Conservation (phyloP, 2,797 vertebrate species). For the Holocentrus rufus region DNA sequence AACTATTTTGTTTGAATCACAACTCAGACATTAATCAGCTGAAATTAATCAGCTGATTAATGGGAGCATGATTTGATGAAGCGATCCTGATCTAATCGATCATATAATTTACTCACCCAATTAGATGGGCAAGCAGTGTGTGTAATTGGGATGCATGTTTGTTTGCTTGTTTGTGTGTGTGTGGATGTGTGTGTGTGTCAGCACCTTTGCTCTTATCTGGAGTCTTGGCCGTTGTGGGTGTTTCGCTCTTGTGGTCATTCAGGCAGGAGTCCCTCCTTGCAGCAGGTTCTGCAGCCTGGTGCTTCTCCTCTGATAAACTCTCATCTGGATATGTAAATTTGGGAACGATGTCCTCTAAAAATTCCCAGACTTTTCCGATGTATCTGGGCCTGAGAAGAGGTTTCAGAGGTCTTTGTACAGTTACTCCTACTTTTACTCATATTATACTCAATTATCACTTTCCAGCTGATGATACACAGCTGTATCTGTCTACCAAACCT, state of each 20-base stretch:
- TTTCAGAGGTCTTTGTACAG: not conserved
- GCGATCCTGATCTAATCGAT: slow-evolving; percentile 44
- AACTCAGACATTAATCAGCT: too few species aligned
- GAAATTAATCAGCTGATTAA: slow-evolving; percentile 15
- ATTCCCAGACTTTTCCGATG: slow-evolving; percentile 83
- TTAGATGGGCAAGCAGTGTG: slow-evolving; percentile 46
- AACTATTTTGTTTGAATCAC: too few species aligned
- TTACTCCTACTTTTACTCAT: too few species aligned
- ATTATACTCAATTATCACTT: too few species aligned
- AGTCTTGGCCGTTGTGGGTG: slow-evolving; percentile 44
- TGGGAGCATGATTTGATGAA: slow-evolving; percentile 8
- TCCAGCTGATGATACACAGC: too few species aligned
- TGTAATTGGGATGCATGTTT: slow-evolving; percentile 52
- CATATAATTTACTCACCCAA: slow-evolving; percentile 49
- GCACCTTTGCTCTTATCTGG: slow-evolving; percentile 64
- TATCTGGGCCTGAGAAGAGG: slow-evolving; percentile 74
- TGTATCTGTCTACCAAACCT: too few species aligned
- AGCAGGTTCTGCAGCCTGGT: slow-evolving; percentile 47
- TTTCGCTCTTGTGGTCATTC: slow-evolving; percentile 63
- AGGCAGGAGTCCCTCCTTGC: slow-evolving; percentile 60
- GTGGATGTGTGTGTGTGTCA: slow-evolving; percentile 16
- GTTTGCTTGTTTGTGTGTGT: slow-evolving; percentile 5
- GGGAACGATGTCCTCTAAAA: slow-evolving; percentile 84
- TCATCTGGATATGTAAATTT: slow-evolving; percentile 80
- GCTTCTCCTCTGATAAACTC: slow-evolving; percentile 54